Percentiles rank a stretch among this genome's conserved stretches.
Conservation (phyloP, 2,888 invertebrate genomes). For the Chironomus riparius region DNA sequence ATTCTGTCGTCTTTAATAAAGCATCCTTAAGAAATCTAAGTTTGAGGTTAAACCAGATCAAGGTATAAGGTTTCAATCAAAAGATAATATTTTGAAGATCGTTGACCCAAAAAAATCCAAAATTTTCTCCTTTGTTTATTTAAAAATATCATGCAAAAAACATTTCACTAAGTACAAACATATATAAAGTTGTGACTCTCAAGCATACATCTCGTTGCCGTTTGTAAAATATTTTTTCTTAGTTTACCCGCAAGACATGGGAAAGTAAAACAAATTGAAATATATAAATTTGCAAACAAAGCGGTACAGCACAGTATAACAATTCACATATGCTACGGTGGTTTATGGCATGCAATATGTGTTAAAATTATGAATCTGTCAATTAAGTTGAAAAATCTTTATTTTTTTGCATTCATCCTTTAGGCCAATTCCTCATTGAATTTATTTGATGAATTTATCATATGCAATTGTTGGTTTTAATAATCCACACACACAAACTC, state of each 20-base stretch:
- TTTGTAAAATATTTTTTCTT: not conserved
- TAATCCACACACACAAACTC: not conserved
- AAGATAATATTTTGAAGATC: too few species aligned
- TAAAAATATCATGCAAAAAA: not conserved
- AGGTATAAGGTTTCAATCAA: too few species aligned
- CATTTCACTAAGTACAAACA: not conserved
- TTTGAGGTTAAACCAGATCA: too few species aligned
- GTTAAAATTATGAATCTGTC: constrained; percentile 22
- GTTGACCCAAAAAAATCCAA: too few species aligned
- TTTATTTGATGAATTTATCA: constrained; percentile 7
- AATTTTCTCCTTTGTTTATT: not conserved
- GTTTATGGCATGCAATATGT: not conserved
- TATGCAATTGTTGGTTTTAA: not conserved
- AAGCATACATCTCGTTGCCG: not conserved
- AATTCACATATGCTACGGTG: not conserved
- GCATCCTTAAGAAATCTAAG: too few species aligned
- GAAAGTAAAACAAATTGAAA: constrained; percentile 7
- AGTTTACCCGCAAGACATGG: not conserved
- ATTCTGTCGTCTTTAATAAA: too few species aligned
- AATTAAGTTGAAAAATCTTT: constrained; percentile 14
- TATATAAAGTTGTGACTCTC: not conserved
- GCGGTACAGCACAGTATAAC: not conserved
- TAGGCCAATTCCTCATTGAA: constrained; percentile 1
- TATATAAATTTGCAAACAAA: constrained; percentile 2
- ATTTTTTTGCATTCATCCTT: not conserved